These are phyloP conservation scores for Chaetodon auriga DNA, from an alignment of 2,113 vertebrate species.

Conservation along the genomic window DNA sequence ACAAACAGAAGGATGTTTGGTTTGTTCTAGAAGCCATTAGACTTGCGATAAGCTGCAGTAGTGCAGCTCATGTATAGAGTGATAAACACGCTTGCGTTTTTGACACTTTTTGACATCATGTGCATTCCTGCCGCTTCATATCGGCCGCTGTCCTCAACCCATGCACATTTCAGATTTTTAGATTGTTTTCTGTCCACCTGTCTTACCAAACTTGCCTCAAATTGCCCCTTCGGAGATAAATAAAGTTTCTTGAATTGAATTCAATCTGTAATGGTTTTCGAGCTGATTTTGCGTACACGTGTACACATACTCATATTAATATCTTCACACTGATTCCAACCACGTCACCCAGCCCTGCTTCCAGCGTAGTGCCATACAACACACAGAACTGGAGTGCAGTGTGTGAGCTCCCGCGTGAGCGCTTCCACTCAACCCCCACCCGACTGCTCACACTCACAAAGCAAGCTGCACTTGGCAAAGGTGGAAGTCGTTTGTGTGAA, in stretches of 20 bases:
- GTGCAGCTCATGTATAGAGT: background rate
- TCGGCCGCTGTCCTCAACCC: background rate
- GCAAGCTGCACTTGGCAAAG: slow-evolving; percentile 59
- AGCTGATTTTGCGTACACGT: background rate
- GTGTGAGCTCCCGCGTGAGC: slow-evolving; percentile 7
- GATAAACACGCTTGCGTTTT: background rate
- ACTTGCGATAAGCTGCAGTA: background rate
- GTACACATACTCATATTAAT: background rate
- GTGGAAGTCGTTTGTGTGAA: slow-evolving; percentile 72
- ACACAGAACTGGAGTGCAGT: background rate
- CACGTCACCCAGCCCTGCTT: background rate
- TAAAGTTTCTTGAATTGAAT: background rate
- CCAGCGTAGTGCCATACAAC: background rate
- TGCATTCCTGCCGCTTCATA: background rate
- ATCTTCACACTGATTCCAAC: background rate
- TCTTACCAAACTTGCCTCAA: background rate
- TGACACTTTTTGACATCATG: background rate
- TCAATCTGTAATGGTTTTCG: background rate
- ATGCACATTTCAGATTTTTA: background rate
- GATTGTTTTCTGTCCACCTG: background rate
- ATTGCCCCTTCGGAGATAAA: background rate
- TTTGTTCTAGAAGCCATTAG: background rate
- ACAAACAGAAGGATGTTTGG: background rate
- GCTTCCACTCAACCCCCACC: slow-evolving; percentile 24
- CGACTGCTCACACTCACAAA: slow-evolving; percentile 47